Evolutionary conservation across 2,113 vertebrate genomes (phyloP), one percentile per base, ranked within the genome.

Genomic region (Tinamus guttatus): DNA sequence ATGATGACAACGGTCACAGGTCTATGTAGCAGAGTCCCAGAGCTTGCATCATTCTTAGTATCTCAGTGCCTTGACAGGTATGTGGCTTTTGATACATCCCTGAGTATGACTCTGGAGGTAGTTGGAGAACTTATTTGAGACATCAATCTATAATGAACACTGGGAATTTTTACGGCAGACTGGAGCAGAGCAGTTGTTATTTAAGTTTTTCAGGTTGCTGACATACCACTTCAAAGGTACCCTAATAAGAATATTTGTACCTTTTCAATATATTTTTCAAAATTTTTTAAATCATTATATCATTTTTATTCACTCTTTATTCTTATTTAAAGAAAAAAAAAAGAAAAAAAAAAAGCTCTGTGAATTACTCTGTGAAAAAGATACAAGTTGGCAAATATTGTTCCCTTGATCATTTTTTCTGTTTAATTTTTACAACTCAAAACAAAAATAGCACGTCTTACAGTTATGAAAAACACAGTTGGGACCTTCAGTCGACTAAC

Each of bases 101-200:
- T 7, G 2, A 9, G 10, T 75, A 82, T 45, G 30, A 81, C 65
- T 96, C 93, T 13, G n/a, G 71, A 89, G 68, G 38, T 91, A 85
- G 59, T 15, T 81, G 74, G 93, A 89, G 49, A 94, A 95, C 70
- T 90, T 74, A 85, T 82, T 95, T 93, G 56, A 94, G 94, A 77
- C 80, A 95, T 90, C 89, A 95, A 21, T 93, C 87, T 95, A 91
- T 82, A 91, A 89, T 87, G 91, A 96, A 87, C 38, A 74, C 59
- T 77, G 90, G 82, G 90, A 93, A 76, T 85, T 85, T 91, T 86
- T 81, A 32, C 40, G 85, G 80, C 54, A 82, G 74, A 34, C 49
- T 79, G 92, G 38, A 81, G 58, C 86, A 78, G 32, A 52, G 16
- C 82, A 93, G 41, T 11, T 88, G 89, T 68, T 56, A 51, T 91